Conservation (phyloP, 1,140 invertebrate species). For the Protaetia brevitarsis region DNA sequence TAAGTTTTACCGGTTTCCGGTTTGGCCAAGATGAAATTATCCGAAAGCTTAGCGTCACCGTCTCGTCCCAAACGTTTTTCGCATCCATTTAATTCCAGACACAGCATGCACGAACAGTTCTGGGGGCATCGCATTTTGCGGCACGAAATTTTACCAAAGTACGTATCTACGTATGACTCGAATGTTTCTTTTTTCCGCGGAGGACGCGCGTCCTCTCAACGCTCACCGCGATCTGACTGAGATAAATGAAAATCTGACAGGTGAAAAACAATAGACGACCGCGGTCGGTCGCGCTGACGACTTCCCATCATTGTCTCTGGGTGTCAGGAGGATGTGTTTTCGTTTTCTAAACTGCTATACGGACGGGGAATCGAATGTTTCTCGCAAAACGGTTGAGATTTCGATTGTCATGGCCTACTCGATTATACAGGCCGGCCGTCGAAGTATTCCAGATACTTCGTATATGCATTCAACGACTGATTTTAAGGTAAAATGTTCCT, state of each 20-base stretch:
- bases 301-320: slow-evolving; percentile 40
- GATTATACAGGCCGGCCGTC: background rate
- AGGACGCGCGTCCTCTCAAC: background rate
- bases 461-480: too few relatives aligned
- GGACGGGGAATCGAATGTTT: background rate
- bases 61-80: slow-evolving; percentile 36
- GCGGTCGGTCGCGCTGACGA: background rate
- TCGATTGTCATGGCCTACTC: background rate
- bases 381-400: background rate
- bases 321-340: background rate
- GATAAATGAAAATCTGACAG: background rate
- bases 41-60: slow-evolving; percentile 31
- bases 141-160: background rate
- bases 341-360: slow-evolving; percentile 7
- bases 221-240: slow-evolving; percentile 7
- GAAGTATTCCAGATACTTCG: too few relatives aligned
- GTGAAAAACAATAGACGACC: background rate
- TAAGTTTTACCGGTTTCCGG: slow-evolving; percentile 34
- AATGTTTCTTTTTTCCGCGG: background rate
- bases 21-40: slow-evolving; percentile 49
- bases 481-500: too few relatives aligned
- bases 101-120: slow-evolving; percentile 53
- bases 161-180: background rate
- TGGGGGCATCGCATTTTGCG: slow-evolving; percentile 50
- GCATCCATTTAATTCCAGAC: slow-evolving; percentile 49